These are phyloP conservation scores for Halcyon malimbica DNA, from an alignment of 2,113 vertebrate species.

Conservation along the genomic window DNA sequence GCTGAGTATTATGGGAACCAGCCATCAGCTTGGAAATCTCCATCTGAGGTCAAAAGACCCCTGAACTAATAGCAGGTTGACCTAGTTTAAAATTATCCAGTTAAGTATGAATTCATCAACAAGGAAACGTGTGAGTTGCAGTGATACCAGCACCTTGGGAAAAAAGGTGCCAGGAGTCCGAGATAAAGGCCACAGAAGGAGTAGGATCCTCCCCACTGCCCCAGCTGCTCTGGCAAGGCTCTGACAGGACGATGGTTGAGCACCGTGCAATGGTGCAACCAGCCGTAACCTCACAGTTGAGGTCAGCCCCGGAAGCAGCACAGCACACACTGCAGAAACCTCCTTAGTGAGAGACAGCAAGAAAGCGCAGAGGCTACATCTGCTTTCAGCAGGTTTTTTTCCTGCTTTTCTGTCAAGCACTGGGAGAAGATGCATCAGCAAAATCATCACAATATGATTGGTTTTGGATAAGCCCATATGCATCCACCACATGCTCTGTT, in stretches of 20 bases:
- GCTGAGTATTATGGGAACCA: not conserved
- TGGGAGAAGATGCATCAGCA: not conserved
- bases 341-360: not conserved
- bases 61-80: not conserved
- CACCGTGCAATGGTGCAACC: not conserved
- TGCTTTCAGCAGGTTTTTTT: not conserved
- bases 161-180: not conserved
- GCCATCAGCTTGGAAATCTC: not conserved
- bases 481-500: not conserved
- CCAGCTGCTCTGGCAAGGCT: not conserved
- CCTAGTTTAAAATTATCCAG: not conserved
- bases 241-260: fast-evolving
- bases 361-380: not conserved
- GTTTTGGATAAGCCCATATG: not conserved
- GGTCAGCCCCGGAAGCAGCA: not conserved
- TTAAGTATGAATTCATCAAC: not conserved
- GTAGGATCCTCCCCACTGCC: not conserved
- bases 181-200: not conserved
- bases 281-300: not conserved
- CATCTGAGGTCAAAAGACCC: not conserved
- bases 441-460: not conserved
- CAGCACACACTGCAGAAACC: not conserved
- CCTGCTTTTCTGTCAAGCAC: not conserved
- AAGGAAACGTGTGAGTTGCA: not conserved
- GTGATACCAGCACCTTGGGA: not conserved